Evolutionary conservation across 2,888 invertebrate genomes (phyloP).

Genomic region (Ceratothoa steindachneri): DNA sequence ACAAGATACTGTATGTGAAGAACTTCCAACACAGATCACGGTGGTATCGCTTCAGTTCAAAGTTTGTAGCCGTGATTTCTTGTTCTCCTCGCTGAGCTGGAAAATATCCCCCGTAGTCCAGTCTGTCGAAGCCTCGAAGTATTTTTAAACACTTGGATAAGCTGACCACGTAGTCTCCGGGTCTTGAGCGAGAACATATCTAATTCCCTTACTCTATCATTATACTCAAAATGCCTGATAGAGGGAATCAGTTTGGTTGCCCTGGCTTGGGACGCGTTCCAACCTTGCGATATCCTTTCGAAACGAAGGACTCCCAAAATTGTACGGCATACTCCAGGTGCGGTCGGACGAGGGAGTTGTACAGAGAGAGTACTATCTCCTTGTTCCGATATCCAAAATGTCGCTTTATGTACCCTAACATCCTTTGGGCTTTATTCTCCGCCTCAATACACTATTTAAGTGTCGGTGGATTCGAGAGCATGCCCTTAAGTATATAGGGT

Average conservation of each 20-base stretch:
- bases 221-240: neutral
- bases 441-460: neutral
- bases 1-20: too few relatives aligned
- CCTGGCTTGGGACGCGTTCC: neutral
- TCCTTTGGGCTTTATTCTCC: neutral
- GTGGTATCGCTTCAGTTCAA: too few relatives aligned
- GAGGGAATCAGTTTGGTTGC: neutral
- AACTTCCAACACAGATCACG: too few relatives aligned
- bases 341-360: neutral
- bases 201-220: neutral
- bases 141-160: neutral
- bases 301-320: neutral
- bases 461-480: too few relatives aligned
- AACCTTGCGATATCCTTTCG: neutral
- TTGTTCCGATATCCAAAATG: neutral
- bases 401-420: neutral
- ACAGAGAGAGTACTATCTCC: neutral
- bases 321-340: neutral
- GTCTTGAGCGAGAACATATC: neutral
- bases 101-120: too few relatives aligned
- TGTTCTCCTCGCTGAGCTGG: too few relatives aligned
- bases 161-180: neutral
- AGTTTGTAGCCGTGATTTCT: too few relatives aligned
- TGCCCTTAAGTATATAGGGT: too few relatives aligned
- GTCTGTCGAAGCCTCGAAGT: too few relatives aligned